Base-by-base conservation (phyloP, 2,113 vertebrate genomes). In the Ptychochromis oligacanthus region DNA sequence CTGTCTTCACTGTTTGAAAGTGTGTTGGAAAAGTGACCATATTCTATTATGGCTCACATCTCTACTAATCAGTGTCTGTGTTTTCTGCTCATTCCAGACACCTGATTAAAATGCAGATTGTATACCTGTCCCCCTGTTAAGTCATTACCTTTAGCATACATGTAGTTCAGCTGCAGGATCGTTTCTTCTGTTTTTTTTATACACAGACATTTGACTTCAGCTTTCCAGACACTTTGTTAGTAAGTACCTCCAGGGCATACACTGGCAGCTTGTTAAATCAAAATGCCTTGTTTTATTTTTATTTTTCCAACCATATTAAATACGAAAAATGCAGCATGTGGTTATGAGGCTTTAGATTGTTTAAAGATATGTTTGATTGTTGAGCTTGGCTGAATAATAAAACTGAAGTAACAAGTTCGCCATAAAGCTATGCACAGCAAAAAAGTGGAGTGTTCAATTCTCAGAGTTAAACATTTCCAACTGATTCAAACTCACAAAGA, bases 51-150 rank as follows among this genome's bases (percentile, higher is more conserved):
- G 43, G 11, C 10, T 72, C 26, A 52, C 65, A 24, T 72, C 43
- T 52, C 26, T 72, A 18, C 28, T 72, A 31, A 72, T 72, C 67
- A 54, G 11, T 54, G 20, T 64, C 61, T 64, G 34, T 64, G 46
- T 54, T 72, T 72, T 72, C 26, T 54, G 46, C 43, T 6, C 24
- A 36, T n/a, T 52, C 57, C 28, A 28, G 46, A 67, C 55, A 87
- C 54, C 81, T 81, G 55, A 89, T 82, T 76, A 81, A 75, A 36
- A 40, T 81, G 64, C 14, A 18, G 15, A 22, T 82, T 78, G 58
- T 70, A 40, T 18, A 38, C 20, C 43, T 83, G 60, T 20, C 20
- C 56, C 11, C 31, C 28, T 18, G n/a, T n/a, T 60, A 34, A 59
- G 22, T 70, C 60, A 79, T 72, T 65, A 56, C 34, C 46, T 58